Base-by-base conservation (phyloP, 2,888 invertebrate genomes). In the Microplitis manilae region DNA sequence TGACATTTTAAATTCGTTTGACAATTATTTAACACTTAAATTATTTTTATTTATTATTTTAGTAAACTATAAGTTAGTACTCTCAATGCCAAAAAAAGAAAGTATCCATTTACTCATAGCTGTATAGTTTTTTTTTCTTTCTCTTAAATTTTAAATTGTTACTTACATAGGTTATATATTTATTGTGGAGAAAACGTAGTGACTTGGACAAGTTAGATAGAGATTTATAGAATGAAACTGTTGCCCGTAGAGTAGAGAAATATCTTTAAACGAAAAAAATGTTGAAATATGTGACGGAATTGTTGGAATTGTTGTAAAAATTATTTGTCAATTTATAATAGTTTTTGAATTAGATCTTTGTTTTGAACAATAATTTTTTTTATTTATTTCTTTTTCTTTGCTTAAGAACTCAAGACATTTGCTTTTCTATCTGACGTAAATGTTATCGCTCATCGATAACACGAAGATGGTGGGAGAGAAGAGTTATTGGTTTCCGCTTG, bases 161-260 rank as follows among this genome's bases (percentile, higher is more conserved):
- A 64, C 64, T 41, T 17, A 64, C 20, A 70, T 13, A 50, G 50
- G 59, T 50, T 59, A 50, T 50, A 50, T 17, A 67, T 73, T 65
- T 30, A 15, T 5, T 41, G 50, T 38, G 30, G 20, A 30, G 65
- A 15, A 40, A 65, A 62, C 41, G 50, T 13, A 30, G 65, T 59
- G 20, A 41, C 59, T 65, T 67, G 15, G 73, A 65, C 59, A 67
- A 73, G 67, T 60, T 67, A 65, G 67, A 73, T 67, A 67, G 38
- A 73, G 73, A 73, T 73, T 73, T 73, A 73, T 73, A 59, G 59
- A 30, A 38, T 15, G 20, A 73, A 73, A 73, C 73, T 68, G 73
- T 73, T 73, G 67, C 73, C 41, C 30, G n/a, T 38, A 59, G 73
- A 59, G 9, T 65, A 65, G 30, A 65, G 30, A 65, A 65, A 60